These are phyloP conservation scores for Drosophila helvetica DNA, from an alignment of 2,888 invertebrate species.

Conservation along the genomic window DNA sequence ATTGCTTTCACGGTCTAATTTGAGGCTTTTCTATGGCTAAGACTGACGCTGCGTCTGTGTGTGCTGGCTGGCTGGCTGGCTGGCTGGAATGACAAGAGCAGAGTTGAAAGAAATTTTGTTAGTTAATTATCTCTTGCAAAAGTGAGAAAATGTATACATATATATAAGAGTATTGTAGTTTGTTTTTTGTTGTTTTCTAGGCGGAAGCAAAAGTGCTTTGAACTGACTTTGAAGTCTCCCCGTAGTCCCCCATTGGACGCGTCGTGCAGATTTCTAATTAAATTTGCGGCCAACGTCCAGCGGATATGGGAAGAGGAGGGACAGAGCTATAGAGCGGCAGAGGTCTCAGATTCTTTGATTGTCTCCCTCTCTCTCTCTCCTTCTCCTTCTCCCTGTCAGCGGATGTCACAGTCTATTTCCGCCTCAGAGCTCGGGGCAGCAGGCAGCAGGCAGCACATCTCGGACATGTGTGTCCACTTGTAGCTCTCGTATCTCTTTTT, in stretches of 20 bases:
- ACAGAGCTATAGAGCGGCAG: slow-evolving; percentile 7
- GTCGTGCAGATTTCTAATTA: slow-evolving; percentile 69
- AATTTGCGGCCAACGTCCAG: slow-evolving; percentile 67
- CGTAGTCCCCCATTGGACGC: slow-evolving; percentile 15
- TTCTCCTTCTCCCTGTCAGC: slow-evolving; percentile 41
- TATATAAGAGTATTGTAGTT: neutral
- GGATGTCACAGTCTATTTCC: slow-evolving; percentile 79
- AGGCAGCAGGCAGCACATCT: slow-evolving; percentile 10
- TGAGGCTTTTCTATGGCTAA: slow-evolving; percentile 46
- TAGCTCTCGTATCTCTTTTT: neutral
- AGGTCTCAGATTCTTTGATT: slow-evolving; percentile 25
- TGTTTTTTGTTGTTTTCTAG: slow-evolving; percentile 18
- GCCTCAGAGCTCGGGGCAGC: slow-evolving; percentile 35
- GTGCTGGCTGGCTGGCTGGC: neutral
- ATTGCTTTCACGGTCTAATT: slow-evolving; percentile 78
- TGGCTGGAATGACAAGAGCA: slow-evolving; percentile 73
- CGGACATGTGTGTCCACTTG: slow-evolving; percentile 36
- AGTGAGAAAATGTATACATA: slow-evolving; percentile 61
- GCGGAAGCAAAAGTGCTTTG: slow-evolving; percentile 71
- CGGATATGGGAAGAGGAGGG: slow-evolving; percentile 55
- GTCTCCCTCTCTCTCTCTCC: neutral
- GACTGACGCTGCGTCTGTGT: slow-evolving; percentile 17
- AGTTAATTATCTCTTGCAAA: slow-evolving; percentile 64
- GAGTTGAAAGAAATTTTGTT: slow-evolving; percentile 69
- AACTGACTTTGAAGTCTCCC: slow-evolving; percentile 45